phyloP scores from a whole-genome alignment of 2,888 invertebrate species.

The Agrotis ipsilon region DNA sequence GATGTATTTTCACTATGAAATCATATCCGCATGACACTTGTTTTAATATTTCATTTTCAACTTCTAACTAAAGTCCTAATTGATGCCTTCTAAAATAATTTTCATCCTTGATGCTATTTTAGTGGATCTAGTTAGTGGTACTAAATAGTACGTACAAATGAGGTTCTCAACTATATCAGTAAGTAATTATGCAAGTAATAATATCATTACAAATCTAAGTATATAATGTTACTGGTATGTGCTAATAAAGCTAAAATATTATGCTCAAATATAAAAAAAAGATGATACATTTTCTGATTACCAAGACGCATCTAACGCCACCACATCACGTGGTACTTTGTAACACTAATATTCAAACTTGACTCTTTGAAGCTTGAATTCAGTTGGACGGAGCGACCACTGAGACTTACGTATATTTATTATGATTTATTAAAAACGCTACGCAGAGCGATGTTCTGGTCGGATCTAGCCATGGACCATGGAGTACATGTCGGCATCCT shows the following conservation, averaged over 20 bases:
- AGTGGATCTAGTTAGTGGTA: conserved; percentile 53
- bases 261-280: conserved; percentile 65
- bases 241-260: conserved; percentile 68
- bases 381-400: conserved; percentile 21
- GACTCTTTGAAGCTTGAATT: conserved; percentile 29
- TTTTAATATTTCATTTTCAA: conserved; percentile 35
- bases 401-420: conserved; percentile 16
- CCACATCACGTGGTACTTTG: conserved; percentile 41
- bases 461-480: conserved; percentile 48
- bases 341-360: conserved; percentile 31
- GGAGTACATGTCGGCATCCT: conserved; percentile 30
- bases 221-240: conserved; percentile 60
- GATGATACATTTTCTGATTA: conserved; percentile 69
- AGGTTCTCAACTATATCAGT: conserved; percentile 57
- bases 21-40: conserved; percentile 51
- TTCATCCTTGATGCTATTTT: conserved; percentile 42
- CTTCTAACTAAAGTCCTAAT: conserved; percentile 53
- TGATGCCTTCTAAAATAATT: conserved; percentile 47
- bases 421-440: conserved; percentile 41
- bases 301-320: conserved; percentile 67
- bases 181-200: conserved; percentile 56
- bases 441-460: conserved; percentile 50
- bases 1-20: conserved; percentile 51
- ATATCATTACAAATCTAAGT: conserved; percentile 54
- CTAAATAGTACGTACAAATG: conserved; percentile 48